Evolutionary conservation across 2,888 invertebrate genomes (phyloP).

Genomic region (Agonum fuliginosum): DNA sequence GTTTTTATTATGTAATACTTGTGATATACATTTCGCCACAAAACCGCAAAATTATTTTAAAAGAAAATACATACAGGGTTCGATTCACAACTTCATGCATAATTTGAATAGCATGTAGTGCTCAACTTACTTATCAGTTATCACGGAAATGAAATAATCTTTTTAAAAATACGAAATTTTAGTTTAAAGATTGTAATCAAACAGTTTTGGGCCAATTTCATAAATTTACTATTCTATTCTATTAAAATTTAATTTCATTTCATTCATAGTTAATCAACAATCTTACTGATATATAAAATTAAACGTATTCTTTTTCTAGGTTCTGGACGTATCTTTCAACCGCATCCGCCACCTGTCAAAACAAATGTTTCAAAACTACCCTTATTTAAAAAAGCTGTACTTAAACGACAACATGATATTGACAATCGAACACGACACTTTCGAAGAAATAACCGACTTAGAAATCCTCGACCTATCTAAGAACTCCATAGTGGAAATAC

Average conservation of each 20-base stretch:
- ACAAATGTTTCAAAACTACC: conserved; percentile 28
- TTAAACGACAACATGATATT: conserved; percentile 57
- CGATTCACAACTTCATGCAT: neutral
- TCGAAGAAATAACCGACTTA: conserved; percentile 38
- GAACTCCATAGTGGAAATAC: conserved; percentile 49
- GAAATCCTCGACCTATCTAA: conserved; percentile 48
- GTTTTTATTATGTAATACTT: no score
- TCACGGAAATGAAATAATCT: no score
- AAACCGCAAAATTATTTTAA: no score
- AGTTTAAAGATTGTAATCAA: no score
- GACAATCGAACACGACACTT: conserved; percentile 53
- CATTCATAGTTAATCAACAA: neutral
- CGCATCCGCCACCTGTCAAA: conserved; percentile 46
- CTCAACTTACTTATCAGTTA: no score
- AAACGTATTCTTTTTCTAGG: conserved; percentile 38
- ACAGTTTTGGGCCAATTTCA: no score
- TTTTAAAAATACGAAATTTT: no score
- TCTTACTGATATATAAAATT: neutral
- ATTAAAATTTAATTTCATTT: neutral
- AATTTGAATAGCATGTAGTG: neutral
- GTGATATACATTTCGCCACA: no score
- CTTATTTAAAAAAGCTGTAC: conserved; percentile 56
- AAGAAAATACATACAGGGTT: no score
- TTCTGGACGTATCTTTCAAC: conserved; percentile 52
- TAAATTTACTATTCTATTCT: neutral